Evolutionary conservation across 2,797 vertebrate genomes (phyloP), one percentile per base, ranked within the genome.

Genomic region (Acrossocheilus fasciatus): DNA sequence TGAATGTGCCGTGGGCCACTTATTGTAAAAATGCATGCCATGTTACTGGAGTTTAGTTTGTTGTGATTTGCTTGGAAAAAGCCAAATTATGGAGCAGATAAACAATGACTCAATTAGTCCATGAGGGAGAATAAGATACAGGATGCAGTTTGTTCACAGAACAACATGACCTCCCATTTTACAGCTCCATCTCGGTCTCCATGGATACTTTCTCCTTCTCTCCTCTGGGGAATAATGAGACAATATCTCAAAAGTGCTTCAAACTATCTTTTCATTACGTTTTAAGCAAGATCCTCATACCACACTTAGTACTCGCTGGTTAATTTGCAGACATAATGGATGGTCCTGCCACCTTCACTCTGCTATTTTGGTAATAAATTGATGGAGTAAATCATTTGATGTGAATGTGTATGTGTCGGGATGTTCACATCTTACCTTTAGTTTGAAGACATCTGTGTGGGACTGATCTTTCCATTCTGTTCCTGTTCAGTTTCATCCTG

Each of bases 201-300:
- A 84, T 66, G 72, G 82, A 84, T 12, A 84, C 82, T 12, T 74
- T 39, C 30, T 41, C n/a, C 10, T 57, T 57, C n/a, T 73, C 5
- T 50, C 15, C 8, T 76, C 20, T 50, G 12, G 39, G 10, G 18
- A 64, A 47, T 64, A 45, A 62, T 47, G 41, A 50, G 41, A 84
- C 26, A 75, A 64, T 76, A 47, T 66, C 12, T 64, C 57, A 47
- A 68, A 43, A 81, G 30, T 18, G 30, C 30, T 50, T 76, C 14
- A 70, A 70, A 41, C 17, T 39, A 75, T 18, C 47, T 20, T 66
- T 70, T 15, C 34, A 30, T 45, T 17, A 47, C n/a, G 20, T n/a
- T n/a, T 78, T n/a, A 78, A 59, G 36, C 6, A 14, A 14, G 6
- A n/a, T 39, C 6, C 18, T 39, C 50, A 54, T 30, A 23, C 15